Conservation (phyloP, 2,797 vertebrate species). For the Hypotaenidia okinawae region DNA sequence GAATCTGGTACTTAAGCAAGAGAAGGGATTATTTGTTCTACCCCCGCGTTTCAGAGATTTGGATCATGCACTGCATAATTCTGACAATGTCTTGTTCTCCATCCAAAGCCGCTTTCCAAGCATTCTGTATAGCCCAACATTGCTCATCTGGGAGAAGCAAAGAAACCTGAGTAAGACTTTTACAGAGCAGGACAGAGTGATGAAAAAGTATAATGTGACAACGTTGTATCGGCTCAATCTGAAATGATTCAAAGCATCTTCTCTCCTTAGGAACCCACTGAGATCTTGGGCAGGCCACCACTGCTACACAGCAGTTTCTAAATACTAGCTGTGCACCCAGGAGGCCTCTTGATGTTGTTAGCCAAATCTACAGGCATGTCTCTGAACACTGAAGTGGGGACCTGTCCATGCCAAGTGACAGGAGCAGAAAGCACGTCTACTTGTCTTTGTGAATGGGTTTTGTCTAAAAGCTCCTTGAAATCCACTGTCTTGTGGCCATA, state of each 20-base stretch:
- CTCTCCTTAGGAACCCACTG: neutral
- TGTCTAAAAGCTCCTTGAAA: neutral
- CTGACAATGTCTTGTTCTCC: slow-evolving; percentile 19
- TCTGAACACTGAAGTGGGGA: neutral
- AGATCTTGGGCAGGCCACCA: neutral
- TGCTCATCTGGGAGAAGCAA: slow-evolving; percentile 49
- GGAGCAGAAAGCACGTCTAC: neutral
- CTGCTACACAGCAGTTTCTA: neutral
- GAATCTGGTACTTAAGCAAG: slow-evolving; percentile 14
- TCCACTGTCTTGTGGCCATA: neutral
- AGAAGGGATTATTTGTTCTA: slow-evolving; percentile 40
- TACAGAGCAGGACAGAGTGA: slow-evolving; percentile 23
- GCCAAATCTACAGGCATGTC: neutral
- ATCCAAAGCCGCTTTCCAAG: slow-evolving; percentile 58
- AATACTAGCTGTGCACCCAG: neutral
- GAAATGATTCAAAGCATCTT: slow-evolving; percentile 18
- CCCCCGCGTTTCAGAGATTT: slow-evolving; percentile 26
- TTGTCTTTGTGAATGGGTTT: neutral
- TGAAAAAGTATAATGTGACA: slow-evolving; percentile 53
- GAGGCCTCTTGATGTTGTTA: neutral
- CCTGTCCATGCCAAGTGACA: neutral
- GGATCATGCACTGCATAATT: slow-evolving; percentile 35
- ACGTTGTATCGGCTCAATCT: slow-evolving; percentile 10
- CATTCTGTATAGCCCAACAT: neutral
- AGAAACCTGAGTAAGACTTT: slow-evolving; percentile 54